A percentile compares a stretch with the other conserved stretches of the same genome.
Evolutionary conservation across 2,888 invertebrate species (phyloP).

Genomic region (Neoascia interrupta): DNA sequence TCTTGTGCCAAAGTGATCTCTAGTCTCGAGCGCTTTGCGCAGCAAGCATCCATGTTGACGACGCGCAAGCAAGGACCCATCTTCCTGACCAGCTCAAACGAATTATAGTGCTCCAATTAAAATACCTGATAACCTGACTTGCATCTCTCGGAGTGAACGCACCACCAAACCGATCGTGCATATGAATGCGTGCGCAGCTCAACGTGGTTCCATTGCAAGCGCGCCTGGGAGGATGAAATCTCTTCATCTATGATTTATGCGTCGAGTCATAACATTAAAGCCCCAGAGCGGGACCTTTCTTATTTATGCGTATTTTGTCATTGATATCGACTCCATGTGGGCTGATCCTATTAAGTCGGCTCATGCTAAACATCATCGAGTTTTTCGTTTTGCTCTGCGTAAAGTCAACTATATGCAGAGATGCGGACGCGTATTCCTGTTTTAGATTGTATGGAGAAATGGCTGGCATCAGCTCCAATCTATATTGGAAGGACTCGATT

Average conservation of each 20-base stretch:
- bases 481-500: slow-evolving; percentile 32
- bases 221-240: slow-evolving; percentile 38
- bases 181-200: slow-evolving; percentile 59
- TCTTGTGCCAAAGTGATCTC: slow-evolving; percentile 1
- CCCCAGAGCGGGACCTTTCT: slow-evolving; percentile 9
- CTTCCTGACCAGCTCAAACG: slow-evolving; percentile 27
- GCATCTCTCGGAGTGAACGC: background rate
- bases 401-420: slow-evolving; percentile 27
- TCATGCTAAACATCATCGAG: slow-evolving; percentile 51
- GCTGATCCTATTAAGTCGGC: slow-evolving; percentile 50
- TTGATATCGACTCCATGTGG: slow-evolving; percentile 53
- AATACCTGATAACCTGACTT: slow-evolving; percentile 43
- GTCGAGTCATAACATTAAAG: slow-evolving; percentile 53
- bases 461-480: slow-evolving; percentile 21
- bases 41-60: background rate
- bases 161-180: slow-evolving; percentile 12
- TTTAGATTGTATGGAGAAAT: slow-evolving; percentile 16
- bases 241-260: slow-evolving; percentile 64
- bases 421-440: slow-evolving; percentile 54
- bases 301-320: slow-evolving; percentile 60
- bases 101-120: slow-evolving; percentile 61
- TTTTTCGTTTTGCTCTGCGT: slow-evolving; percentile 44
- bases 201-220: too few relatives aligned
- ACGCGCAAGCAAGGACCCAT: slow-evolving; percentile 34
- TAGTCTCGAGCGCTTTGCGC: background rate